A percentile compares a stretch with the other conserved stretches of the same genome.
These are phyloP conservation scores for Macroramphosus scolopax DNA, from an alignment of 2,797 vertebrate genomes.

Conservation along the genomic window DNA sequence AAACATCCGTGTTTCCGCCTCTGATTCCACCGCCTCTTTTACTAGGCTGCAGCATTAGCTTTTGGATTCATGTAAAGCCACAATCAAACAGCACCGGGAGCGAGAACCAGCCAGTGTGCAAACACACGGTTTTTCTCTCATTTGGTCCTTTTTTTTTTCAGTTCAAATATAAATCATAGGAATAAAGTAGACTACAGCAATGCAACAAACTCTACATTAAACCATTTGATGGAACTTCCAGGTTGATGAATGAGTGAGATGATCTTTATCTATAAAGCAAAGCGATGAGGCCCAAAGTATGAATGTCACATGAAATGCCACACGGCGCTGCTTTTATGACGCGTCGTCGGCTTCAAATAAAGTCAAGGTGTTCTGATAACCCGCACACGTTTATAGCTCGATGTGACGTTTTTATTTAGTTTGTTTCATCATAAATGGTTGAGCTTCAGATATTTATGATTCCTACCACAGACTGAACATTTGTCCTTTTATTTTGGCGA, in stretches of 20 bases:
- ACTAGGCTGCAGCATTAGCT: background rate
- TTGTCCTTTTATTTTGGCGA: background rate
- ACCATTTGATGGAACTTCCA: too few relatives aligned
- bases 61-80: slow-evolving; percentile 3
- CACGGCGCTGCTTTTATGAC: slow-evolving; percentile 37
- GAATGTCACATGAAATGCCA: too few relatives aligned
- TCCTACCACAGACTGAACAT: slow-evolving; percentile 15
- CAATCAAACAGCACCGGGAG: background rate
- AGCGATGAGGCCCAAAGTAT: too few relatives aligned
- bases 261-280: too few relatives aligned
- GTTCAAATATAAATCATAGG: too few relatives aligned
- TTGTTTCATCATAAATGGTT: slow-evolving; percentile 40
- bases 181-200: too few relatives aligned
- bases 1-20: background rate
- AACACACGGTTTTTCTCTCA: background rate
- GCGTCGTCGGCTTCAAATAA: slow-evolving; percentile 38
- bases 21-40: background rate
- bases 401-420: slow-evolving; percentile 21
- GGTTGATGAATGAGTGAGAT: too few relatives aligned
- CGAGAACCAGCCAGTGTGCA: background rate
- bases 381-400: slow-evolving; percentile 21
- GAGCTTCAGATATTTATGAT: slow-evolving; percentile 22
- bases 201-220: background rate
- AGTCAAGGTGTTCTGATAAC: slow-evolving; percentile 28
- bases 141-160: too few relatives aligned